Evolutionary conservation across 2,888 invertebrate species (phyloP).

Genomic region (Apodemia hepburni): DNA sequence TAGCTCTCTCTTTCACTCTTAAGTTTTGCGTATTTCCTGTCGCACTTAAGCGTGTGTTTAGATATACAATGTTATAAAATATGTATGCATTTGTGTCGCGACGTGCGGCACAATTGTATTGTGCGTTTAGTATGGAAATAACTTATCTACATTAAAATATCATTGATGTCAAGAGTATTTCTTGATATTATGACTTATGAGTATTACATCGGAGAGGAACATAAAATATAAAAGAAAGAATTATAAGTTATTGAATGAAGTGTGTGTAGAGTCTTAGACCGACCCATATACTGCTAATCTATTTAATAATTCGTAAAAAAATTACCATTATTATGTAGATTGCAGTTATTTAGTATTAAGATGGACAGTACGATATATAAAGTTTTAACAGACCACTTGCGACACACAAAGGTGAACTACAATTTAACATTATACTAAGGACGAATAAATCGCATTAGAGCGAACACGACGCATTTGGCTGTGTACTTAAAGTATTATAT

Average conservation of each 20-base stretch:
- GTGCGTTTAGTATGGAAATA: too few relatives aligned
- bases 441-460: constrained; percentile 38
- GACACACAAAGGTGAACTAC: constrained; percentile 64
- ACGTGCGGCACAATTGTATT: too few relatives aligned
- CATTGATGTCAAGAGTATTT: too few relatives aligned
- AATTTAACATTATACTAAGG: constrained; percentile 30
- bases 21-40: too few relatives aligned
- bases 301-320: constrained; percentile 42
- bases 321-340: constrained; percentile 49
- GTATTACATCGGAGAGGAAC: neutral
- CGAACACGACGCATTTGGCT: constrained; percentile 58
- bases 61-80: too few relatives aligned
- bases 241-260: neutral
- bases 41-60: too few relatives aligned
- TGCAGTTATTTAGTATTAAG: constrained; percentile 54
- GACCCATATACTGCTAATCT: constrained; percentile 48
- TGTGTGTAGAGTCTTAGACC: constrained; percentile 33
- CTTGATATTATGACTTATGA: too few relatives aligned
- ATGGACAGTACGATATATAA: constrained; percentile 75
- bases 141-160: too few relatives aligned
- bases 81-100: too few relatives aligned
- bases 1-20: too few relatives aligned
- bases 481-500: constrained; percentile 44
- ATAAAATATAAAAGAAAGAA: neutral
- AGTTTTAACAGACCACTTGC: constrained; percentile 68